Evolutionary conservation across 2,113 vertebrate genomes (phyloP).

Genomic region (Okapia johnstoni): DNA sequence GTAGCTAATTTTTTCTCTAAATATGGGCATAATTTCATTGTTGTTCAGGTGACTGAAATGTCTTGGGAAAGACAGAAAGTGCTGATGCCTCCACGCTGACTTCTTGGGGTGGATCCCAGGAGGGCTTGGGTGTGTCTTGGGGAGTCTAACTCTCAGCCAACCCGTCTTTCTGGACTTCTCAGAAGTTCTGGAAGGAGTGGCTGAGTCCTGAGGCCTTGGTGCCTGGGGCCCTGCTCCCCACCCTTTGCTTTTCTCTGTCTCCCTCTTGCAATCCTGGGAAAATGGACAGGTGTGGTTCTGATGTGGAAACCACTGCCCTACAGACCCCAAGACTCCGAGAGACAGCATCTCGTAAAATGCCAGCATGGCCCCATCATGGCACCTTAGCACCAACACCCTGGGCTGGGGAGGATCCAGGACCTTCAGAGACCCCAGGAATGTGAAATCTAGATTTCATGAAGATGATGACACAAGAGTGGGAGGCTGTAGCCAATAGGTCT

Average conservation of each 20-base stretch:
- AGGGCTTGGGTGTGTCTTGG: conserved; percentile 44
- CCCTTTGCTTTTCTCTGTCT: neutral
- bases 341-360: neutral
- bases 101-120: conserved; percentile 55
- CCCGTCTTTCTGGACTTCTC: conserved; percentile 59
- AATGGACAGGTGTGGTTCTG: neutral
- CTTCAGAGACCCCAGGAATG: neutral
- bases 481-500: neutral
- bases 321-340: neutral
- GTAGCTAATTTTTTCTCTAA: neutral
- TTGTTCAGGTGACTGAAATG: neutral
- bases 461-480: neutral
- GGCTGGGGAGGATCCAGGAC: neutral
- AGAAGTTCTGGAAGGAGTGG: neutral
- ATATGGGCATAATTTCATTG: neutral
- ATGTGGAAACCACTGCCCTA: neutral
- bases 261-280: neutral
- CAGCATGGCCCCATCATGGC: neutral
- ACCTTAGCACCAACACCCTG: neutral
- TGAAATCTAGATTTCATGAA: neutral
- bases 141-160: neutral
- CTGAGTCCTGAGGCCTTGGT: neutral
- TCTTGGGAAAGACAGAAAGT: conserved; percentile 33
- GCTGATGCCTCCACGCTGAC: conserved; percentile 57
- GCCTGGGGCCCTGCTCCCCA: neutral